phyloP scores from a whole-genome alignment of 2,113 vertebrate genomes.

The Cyanoliseus patagonus region DNA sequence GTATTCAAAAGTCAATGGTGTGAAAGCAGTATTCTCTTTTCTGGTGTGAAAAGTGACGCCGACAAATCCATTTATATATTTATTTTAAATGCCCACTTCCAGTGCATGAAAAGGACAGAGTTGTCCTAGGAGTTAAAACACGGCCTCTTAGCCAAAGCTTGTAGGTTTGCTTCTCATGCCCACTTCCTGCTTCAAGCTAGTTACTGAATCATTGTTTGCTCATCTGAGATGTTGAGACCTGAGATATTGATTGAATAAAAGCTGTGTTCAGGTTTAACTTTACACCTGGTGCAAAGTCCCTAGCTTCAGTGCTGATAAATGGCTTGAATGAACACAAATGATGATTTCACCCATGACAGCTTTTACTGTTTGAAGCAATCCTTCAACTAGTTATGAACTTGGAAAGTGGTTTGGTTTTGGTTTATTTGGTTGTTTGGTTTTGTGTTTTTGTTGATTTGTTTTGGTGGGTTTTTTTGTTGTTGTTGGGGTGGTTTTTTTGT shows the following conservation, averaged over 20 bases:
- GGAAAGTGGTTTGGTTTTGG: not conserved
- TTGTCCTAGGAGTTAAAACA: not conserved
- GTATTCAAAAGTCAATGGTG: not conserved
- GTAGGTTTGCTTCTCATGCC: not conserved
- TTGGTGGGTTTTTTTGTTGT: fast-evolving
- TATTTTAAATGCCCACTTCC: not conserved
- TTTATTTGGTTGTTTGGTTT: not conserved
- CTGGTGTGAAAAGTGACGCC: not conserved
- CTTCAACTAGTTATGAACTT: not conserved
- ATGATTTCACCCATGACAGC: not conserved
- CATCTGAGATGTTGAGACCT: not conserved
- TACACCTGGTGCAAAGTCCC: no score
- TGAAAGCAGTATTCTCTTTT: not conserved
- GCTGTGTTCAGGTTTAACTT: not conserved
- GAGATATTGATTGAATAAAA: not conserved
- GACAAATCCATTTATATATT: not conserved
- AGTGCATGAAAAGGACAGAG: not conserved
- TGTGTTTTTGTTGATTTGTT: not conserved
- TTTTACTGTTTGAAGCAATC: not conserved
- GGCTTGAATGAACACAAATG: not conserved
- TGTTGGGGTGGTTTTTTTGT: no score
- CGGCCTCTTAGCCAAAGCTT: not conserved
- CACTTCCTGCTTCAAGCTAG: not conserved
- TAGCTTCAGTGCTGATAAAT: not conserved
- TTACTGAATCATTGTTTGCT: not conserved